A percentile compares a stretch with the other conserved stretches of the same genome.
Conservation (phyloP, 2,888 invertebrate genomes). For the Rambutsinella grinnellia region DNA sequence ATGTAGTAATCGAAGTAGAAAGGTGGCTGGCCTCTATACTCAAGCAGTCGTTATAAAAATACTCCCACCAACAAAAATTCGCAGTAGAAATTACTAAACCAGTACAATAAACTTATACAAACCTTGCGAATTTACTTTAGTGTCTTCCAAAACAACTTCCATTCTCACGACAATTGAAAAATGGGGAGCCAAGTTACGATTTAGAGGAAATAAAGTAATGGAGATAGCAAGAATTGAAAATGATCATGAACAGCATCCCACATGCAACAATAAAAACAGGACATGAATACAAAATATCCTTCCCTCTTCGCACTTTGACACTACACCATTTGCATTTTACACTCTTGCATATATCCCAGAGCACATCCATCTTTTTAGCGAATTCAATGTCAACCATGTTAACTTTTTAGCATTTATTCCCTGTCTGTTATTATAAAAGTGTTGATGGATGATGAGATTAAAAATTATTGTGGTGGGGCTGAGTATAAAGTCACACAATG, state of each 20-base stretch:
- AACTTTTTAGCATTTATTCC: conserved; percentile 23
- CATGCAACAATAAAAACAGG: conserved; percentile 50
- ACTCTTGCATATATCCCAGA: conserved; percentile 2
- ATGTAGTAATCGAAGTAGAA: conserved; percentile 50
- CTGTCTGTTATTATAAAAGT: conserved; percentile 23
- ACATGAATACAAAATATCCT: conserved; percentile 53
- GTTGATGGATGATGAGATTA: conserved; percentile 36
- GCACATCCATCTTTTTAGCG: conserved; percentile 36
- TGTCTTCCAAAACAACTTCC: conserved; percentile 14
- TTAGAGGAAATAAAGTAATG: conserved; percentile 43
- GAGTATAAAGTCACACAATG: not conserved
- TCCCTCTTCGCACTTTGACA: conserved; percentile 25
- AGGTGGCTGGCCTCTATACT: conserved; percentile 56
- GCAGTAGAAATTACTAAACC: not conserved
- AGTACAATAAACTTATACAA: not conserved
- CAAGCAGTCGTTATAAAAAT: conserved; percentile 34
- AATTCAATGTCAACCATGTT: conserved; percentile 49
- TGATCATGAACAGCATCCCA: conserved; percentile 47
- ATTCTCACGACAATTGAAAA: conserved; percentile 42
- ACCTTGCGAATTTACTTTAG: not conserved
- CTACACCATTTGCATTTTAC: conserved; percentile 14
- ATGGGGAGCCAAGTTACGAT: conserved; percentile 8
- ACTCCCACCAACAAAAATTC: conserved; percentile 36
- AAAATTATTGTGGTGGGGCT: not conserved
- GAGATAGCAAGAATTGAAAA: conserved; percentile 9